These are phyloP conservation scores for Cheilosia urbana DNA, from an alignment of 2,888 invertebrate species.

Conservation along the genomic window DNA sequence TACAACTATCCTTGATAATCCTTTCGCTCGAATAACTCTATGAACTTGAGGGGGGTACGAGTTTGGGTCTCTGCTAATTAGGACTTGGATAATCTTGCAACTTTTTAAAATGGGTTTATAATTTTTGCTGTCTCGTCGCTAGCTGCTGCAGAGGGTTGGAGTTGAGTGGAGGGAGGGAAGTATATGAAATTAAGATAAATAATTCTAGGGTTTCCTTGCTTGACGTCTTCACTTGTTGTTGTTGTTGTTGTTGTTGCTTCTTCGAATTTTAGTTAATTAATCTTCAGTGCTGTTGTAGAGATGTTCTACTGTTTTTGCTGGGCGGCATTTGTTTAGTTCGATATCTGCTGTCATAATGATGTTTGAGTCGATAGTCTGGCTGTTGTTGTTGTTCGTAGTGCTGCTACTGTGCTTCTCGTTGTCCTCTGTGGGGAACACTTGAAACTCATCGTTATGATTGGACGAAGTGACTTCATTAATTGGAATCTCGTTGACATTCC, in stretches of 20 bases:
- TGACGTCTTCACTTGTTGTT: conserved; percentile 32
- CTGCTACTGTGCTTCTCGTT: conserved; percentile 25
- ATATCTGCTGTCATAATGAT: conserved; percentile 63
- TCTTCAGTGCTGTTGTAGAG: conserved; percentile 60
- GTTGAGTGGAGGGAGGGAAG: background rate
- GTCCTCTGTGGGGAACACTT: conserved; percentile 56
- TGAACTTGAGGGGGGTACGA: background rate
- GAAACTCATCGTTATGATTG: conserved; percentile 67
- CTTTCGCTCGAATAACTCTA: conserved; percentile 43
- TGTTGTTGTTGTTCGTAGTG: conserved; percentile 39
- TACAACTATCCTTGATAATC: conserved; percentile 47
- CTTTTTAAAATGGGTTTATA: conserved; percentile 10
- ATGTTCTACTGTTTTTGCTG: conserved; percentile 52
- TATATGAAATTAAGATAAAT: conserved; percentile 48
- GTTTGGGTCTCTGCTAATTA: conserved; percentile 54
- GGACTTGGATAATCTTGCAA: conserved; percentile 53
- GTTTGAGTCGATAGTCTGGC: conserved; percentile 39
- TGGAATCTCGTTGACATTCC: conserved; percentile 70
- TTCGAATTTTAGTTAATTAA: conserved; percentile 48
- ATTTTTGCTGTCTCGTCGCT: conserved; percentile 17
- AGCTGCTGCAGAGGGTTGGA: background rate
- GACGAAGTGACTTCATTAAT: conserved; percentile 69
- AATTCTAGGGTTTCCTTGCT: conserved; percentile 43
- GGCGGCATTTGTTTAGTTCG: conserved; percentile 56
- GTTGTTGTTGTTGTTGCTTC: conserved; percentile 33